These are phyloP conservation scores for Vollenhovia emeryi DNA, from an alignment of 1,140 invertebrate species.

Conservation along the genomic window DNA sequence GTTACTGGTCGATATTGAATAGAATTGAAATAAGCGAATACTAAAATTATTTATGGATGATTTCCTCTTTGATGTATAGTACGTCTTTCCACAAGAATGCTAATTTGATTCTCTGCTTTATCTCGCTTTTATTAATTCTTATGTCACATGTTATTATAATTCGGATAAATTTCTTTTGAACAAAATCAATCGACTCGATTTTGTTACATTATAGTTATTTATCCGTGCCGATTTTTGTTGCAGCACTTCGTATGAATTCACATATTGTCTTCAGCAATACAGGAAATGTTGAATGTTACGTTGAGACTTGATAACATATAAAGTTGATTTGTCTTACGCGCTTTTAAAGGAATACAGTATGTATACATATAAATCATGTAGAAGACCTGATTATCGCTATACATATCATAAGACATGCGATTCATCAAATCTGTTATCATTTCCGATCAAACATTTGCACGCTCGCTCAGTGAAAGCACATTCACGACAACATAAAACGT, in stretches of 20 bases:
- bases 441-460: background rate
- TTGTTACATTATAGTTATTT: background rate
- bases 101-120: conserved; percentile 31
- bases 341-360: background rate
- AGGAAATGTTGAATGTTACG: conserved; percentile 17
- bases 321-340: background rate
- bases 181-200: background rate
- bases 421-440: background rate
- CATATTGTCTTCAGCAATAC: conserved; percentile 68
- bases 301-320: background rate
- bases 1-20: conserved; percentile 61
- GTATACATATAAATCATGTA: conserved; percentile 18
- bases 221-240: background rate
- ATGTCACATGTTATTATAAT: background rate
- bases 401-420: conserved; percentile 58
- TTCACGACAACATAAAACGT: conserved; percentile 39
- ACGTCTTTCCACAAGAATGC: conserved; percentile 45
- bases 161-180: background rate
- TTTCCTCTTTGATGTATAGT: background rate
- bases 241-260: background rate
- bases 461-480: conserved; percentile 51
- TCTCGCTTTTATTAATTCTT: conserved; percentile 13
- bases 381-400: conserved; percentile 43
- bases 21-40: conserved; percentile 52
- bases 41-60: conserved; percentile 24